phyloP scores from a whole-genome alignment of 2,113 vertebrate genomes.

The Mormyrus iriodes region DNA sequence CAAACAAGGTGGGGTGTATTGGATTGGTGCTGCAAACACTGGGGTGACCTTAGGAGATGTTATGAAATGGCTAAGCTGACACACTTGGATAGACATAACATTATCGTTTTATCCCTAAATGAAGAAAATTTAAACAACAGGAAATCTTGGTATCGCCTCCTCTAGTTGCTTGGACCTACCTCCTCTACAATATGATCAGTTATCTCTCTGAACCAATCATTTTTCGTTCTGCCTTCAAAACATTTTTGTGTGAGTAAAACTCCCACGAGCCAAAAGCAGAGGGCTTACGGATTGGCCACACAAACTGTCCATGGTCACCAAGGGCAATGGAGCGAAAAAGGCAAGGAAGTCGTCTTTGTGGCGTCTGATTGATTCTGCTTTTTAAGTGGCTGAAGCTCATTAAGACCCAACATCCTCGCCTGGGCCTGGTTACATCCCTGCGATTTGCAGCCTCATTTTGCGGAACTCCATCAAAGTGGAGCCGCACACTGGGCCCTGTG shows the following conservation, averaged over 20 bases:
- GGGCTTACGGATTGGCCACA: background rate
- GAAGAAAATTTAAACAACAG: background rate
- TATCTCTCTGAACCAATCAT: too few species aligned
- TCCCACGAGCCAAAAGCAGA: background rate
- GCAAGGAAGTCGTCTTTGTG: background rate
- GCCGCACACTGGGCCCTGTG: background rate
- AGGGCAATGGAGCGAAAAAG: background rate
- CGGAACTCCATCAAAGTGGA: background rate
- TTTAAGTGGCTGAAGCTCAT: background rate
- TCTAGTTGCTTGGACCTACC: too few species aligned
- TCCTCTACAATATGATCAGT: too few species aligned
- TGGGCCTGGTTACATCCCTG: background rate
- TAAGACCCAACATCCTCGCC: background rate
- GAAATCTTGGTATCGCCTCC: too few species aligned
- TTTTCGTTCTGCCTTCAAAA: too few species aligned
- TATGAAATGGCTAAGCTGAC: background rate
- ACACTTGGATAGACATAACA: background rate
- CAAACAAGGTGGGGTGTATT: background rate
- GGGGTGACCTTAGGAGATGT: background rate
- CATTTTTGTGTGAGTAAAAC: too few species aligned
- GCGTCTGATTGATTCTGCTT: background rate
- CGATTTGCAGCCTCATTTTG: background rate
- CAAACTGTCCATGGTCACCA: background rate
- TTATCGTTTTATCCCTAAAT: background rate
- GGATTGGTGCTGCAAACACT: background rate